Evolutionary conservation across 2,888 invertebrate species (phyloP), one percentile per base, ranked within the genome.

Genomic region (Ferrisia virgata): DNA sequence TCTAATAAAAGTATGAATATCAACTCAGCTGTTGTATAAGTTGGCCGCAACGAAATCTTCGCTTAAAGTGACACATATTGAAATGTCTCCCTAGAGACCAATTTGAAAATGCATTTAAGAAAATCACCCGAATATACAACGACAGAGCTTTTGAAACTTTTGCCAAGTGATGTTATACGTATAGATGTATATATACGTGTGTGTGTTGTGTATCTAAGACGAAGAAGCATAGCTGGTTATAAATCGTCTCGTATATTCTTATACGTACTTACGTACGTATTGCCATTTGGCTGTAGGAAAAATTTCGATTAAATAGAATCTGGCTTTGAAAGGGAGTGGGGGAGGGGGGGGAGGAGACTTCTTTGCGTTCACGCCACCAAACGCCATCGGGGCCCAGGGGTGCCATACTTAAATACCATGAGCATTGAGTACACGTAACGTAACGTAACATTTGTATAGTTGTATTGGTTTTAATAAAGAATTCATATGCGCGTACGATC

Each of bases 81-180:
- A 58, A 58, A 58, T 58, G 58, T 58, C 58, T 58, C 58, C 58
- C 58, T 8, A 25, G 58, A 25, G 58, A 58, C 58, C 58, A 58
- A 58, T 58, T 58, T 58, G 58, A 58, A 58, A 58, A 58, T 58
- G 58, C 58, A 58, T 58, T 58, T 58, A 58, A 58, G 58, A 58
- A 58, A 58, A 58, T 58, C 58, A 58, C 58, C 25, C 58, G 58
- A 58, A 58, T 58, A 58, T 58, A 58, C 58, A 25, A 58, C 58
- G 58, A 58, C 25, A 22, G 25, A 58, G 58, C 58, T 58, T 58
- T 58, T 11, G 58, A 58, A 58, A 58, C 58, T 58, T 58, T 58
- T 58, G 58, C 58, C 58, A 58, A 58, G 25, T 28, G 25, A 58
- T 28, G 25, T 58, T 58, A 25, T 58, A 28, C 58, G 43, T 58